Conservation (phyloP, 2,797 vertebrate genomes). For the Intellagama lesueurii region DNA sequence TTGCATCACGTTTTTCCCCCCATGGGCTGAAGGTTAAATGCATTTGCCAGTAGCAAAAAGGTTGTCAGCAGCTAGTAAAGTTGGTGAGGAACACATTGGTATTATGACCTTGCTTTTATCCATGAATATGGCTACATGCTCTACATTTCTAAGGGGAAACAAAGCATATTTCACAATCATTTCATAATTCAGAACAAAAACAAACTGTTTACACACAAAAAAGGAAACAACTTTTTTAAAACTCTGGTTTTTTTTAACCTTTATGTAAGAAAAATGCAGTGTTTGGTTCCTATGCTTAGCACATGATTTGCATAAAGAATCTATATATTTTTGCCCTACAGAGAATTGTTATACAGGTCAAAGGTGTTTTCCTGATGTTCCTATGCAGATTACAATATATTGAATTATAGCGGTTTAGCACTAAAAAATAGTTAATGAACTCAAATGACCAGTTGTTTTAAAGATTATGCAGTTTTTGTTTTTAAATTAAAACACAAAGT, state of each 20-base stretch:
- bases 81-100: conserved; percentile 66
- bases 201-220: conserved; percentile 72
- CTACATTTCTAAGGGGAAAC: conserved; percentile 27
- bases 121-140: conserved; percentile 25
- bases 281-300: conserved; percentile 79
- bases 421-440: conserved; percentile 72
- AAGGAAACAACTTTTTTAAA: conserved; percentile 59
- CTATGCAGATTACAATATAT: conserved; percentile 81
- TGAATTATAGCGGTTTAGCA: conserved; percentile 79
- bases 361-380: conserved; percentile 80
- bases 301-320: conserved; percentile 84
- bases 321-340: conserved; percentile 86
- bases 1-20: conserved; percentile 55
- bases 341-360: conserved; percentile 83
- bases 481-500: conserved; percentile 68
- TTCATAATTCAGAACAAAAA: conserved; percentile 63
- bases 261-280: conserved; percentile 77
- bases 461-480: conserved; percentile 70
- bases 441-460: conserved; percentile 68
- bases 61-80: conserved; percentile 70
- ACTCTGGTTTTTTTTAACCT: conserved; percentile 78
- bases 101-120: conserved; percentile 53
- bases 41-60: conserved; percentile 66
- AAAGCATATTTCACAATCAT: conserved; percentile 53
- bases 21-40: conserved; percentile 71